Evolutionary conservation across 2,888 invertebrate genomes (phyloP), one percentile per base, ranked within the genome.

Genomic region (Brenthis daphne): DNA sequence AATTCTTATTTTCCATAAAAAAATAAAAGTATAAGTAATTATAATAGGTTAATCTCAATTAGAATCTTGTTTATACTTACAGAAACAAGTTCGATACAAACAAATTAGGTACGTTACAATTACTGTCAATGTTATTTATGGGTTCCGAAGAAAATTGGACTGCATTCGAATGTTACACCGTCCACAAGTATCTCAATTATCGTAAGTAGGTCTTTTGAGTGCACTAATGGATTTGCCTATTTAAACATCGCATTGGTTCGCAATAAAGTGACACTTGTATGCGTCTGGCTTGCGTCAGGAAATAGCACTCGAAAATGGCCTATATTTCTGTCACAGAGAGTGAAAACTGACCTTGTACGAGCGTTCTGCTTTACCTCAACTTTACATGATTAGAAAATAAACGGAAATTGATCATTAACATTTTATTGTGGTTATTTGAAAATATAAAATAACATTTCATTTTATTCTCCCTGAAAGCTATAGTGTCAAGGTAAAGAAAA

Each of bases 181-280:
- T 54, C 12, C 14, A 37, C 55, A 57, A 58, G 61, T 37, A 58
- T 55, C 56, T 70, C 72, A 70, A 72, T 70, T 64, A 72, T 50
- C 57, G 53, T 65, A 64, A 72, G 58, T 68, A 65, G 67, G 69
- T 56, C 67, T 68, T 69, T 50, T 47, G 37, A 61, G 66, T 61
- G 51, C 60, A 65, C 54, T 69, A 69, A 71, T 71, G 64, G 56
- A 67, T 68, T 61, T 20, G 14, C 51, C 70, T 67, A 67, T 57
- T 63, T 67, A 71, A 57, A 66, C 48, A 66, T 68, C 61, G 24
- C 33, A 63, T 58, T 64, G 11, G 37, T 64, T 60, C 57, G 58
- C 68, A 61, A 56, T 68, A 37, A 57, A 67, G 65, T 67, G 71
- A 70, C 74, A 73, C 64, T 73, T 72, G 70, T 65, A 70, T 66